Conservation (phyloP, 2,113 vertebrate species). For the Epinephelus lanceolatus region DNA sequence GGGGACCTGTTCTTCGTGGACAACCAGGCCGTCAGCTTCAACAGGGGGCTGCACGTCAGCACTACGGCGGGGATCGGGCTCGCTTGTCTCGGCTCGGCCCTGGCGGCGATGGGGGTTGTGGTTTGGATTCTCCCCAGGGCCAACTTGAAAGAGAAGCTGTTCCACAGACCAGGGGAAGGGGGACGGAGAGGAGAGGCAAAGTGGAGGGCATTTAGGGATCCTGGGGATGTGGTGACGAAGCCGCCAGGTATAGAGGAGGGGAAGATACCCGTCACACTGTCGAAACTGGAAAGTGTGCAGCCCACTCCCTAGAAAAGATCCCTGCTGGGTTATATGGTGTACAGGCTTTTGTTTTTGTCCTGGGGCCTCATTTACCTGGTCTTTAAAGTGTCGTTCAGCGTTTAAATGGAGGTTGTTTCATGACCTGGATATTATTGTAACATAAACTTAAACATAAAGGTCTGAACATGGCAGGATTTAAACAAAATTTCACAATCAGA, state of each 20-base stretch:
- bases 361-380: constrained; percentile 19
- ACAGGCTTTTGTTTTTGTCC: constrained; percentile 26
- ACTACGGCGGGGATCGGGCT: constrained; percentile 89
- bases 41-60: constrained; percentile 89
- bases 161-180: constrained; percentile 44
- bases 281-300: constrained; percentile 91
- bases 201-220: constrained; percentile 52
- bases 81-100: constrained; percentile 89
- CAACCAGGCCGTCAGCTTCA: constrained; percentile 89
- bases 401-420: constrained; percentile 12
- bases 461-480: background rate
- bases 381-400: background rate
- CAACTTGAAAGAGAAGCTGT: constrained; percentile 88
- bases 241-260: constrained; percentile 87
- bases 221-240: constrained; percentile 86
- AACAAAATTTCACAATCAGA: background rate
- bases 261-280: constrained; percentile 89
- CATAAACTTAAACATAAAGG: background rate
- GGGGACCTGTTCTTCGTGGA: constrained; percentile 94
- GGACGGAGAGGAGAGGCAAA: constrained; percentile 48
- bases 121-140: constrained; percentile 89
- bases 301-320: constrained; percentile 77
- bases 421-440: background rate
- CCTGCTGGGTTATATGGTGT: constrained; percentile 4
- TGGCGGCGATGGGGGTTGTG: constrained; percentile 86